A percentile compares a stretch with the other conserved stretches of the same genome.
Evolutionary conservation across 2,797 vertebrate species (phyloP).

Genomic region (Etheostoma nigrum): DNA sequence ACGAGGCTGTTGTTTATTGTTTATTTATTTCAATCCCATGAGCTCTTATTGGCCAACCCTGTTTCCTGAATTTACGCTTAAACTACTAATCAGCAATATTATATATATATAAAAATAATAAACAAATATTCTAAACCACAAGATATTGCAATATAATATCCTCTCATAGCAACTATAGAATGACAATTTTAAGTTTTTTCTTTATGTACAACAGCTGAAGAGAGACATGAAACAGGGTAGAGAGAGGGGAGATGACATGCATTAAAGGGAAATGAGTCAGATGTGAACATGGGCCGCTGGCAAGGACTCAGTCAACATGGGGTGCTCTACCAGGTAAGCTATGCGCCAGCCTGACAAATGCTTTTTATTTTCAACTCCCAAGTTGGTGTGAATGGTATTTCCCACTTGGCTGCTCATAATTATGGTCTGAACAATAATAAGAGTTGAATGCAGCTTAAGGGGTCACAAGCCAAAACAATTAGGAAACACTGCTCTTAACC

Average conservation of each 20-base stretch:
- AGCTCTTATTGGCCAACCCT: not conserved
- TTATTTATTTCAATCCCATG: constrained; percentile 7
- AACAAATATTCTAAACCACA: not conserved
- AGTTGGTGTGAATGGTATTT: not conserved
- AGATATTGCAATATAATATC: not conserved
- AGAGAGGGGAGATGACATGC: too few relatives aligned
- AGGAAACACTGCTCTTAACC: not conserved
- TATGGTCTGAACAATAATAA: not conserved
- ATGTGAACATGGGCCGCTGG: too few relatives aligned
- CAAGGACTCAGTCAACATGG: too few relatives aligned
- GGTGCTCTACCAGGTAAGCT: too few relatives aligned
- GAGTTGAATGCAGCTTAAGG: not conserved
- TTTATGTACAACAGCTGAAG: too few relatives aligned
- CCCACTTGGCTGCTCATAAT: not conserved
- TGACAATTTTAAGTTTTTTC: too few relatives aligned
- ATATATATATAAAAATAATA: not conserved
- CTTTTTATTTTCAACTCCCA: not conserved
- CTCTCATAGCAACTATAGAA: not conserved
- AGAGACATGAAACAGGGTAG: too few relatives aligned
- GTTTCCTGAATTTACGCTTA: not conserved
- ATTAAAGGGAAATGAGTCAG: too few relatives aligned
- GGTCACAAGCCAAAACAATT: not conserved
- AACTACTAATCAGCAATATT: not conserved
- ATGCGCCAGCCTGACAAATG: not conserved
- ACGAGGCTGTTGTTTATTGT: constrained; percentile 8